These are phyloP conservation scores for Hermodice carunculata DNA, from an alignment of 2,888 invertebrate genomes.

Conservation along the genomic window DNA sequence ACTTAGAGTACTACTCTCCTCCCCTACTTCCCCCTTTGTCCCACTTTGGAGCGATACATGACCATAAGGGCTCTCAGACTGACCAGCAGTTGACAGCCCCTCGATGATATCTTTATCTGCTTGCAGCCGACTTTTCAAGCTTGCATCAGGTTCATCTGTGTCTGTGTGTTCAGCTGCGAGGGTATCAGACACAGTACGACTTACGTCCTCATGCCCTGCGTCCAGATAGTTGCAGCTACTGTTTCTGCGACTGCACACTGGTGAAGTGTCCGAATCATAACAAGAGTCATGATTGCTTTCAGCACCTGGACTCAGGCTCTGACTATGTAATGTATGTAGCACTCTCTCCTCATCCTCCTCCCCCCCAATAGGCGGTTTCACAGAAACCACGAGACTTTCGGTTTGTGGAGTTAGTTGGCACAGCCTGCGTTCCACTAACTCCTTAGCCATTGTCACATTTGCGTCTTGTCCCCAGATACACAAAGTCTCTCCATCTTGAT, in stretches of 20 bases:
- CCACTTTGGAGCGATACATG: background rate
- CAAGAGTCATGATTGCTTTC: constrained; percentile 32
- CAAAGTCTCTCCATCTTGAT: no score
- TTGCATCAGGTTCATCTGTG: background rate
- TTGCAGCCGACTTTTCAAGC: background rate
- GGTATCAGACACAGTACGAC: constrained; percentile 27
- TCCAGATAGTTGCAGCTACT: background rate
- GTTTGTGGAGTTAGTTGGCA: no score
- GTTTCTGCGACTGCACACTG: constrained; percentile 10
- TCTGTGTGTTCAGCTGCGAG: constrained; percentile 22
- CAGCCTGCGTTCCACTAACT: no score
- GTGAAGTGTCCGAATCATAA: constrained; percentile 30
- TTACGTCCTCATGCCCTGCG: constrained; percentile 20
- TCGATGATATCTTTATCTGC: background rate
- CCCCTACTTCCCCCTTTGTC: background rate
- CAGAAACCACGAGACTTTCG: no score
- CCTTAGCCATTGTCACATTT: no score
- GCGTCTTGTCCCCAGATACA: no score
- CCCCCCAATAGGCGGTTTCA: no score
- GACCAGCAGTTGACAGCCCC: background rate
- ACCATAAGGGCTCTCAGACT: background rate
- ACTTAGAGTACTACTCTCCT: no score
- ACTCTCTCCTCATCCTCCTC: background rate
- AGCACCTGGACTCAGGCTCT: constrained; percentile 25
- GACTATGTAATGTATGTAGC: background rate